phyloP scores from a whole-genome alignment of 2,888 invertebrate species.

The Blomia tropicalis region DNA sequence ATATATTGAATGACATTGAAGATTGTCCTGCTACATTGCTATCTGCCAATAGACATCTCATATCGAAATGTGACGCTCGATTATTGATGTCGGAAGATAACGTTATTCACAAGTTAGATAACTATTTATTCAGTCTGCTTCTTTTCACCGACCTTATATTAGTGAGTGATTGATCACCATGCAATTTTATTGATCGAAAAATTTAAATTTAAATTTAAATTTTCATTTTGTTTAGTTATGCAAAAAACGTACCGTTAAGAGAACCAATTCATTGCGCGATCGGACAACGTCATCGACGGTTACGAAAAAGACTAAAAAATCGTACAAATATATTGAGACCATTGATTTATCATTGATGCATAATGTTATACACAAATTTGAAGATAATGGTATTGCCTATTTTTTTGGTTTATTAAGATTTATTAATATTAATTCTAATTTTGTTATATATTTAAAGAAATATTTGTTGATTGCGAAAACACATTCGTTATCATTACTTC shows the following conservation, averaged over 20 bases:
- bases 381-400: neutral
- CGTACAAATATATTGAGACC: conserved; percentile 21
- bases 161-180: conserved; percentile 43
- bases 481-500: conserved; percentile 13
- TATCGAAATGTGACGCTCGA: conserved; percentile 24
- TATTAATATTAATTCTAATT: neutral
- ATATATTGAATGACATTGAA: conserved; percentile 93
- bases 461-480: conserved; percentile 1
- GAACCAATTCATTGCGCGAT: conserved; percentile 17
- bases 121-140: conserved; percentile 52
- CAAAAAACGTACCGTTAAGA: conserved; percentile 23
- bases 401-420: neutral
- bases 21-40: conserved; percentile 64
- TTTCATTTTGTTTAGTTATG: conserved; percentile 18
- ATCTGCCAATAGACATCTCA: conserved; percentile 40
- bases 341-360: conserved; percentile 11
- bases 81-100: conserved; percentile 6
- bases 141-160: conserved; percentile 63
- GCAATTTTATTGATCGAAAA: neutral
- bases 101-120: conserved; percentile 5
- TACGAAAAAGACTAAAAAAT: conserved; percentile 16
- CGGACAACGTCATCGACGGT: neutral
- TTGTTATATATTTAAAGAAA: neutral
- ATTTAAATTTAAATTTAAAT: neutral
- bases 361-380: conserved; percentile 7